These are phyloP conservation scores for Synanthedon tipuliformis DNA, from an alignment of 2,888 invertebrate species.

Conservation along the genomic window DNA sequence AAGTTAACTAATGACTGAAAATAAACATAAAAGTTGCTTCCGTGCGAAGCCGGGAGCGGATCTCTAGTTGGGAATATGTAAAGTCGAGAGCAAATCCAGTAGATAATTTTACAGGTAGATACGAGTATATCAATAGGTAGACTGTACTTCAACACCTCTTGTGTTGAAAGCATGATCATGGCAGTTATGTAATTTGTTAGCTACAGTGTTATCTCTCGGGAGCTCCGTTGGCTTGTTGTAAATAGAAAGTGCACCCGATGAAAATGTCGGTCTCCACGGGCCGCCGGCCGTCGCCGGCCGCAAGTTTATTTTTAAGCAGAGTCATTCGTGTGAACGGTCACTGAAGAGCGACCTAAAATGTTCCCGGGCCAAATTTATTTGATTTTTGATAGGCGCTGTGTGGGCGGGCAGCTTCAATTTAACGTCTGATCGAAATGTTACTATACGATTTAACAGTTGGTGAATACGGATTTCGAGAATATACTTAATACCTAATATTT, in stretches of 20 bases:
- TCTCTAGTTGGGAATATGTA: too few species aligned
- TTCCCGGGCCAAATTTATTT: slow-evolving; percentile 40
- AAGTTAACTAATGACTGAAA: too few species aligned
- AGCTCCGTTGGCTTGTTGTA: slow-evolving; percentile 32
- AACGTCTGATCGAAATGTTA: slow-evolving; percentile 17
- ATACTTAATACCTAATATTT: too few species aligned
- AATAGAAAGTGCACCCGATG: slow-evolving; percentile 58
- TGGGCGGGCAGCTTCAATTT: slow-evolving; percentile 21
- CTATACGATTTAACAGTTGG: slow-evolving; percentile 2
- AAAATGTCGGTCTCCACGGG: slow-evolving; percentile 38
- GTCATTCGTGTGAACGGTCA: slow-evolving; percentile 18
- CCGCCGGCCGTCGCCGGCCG: slow-evolving; percentile 7
- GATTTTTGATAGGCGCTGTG: slow-evolving; percentile 34
- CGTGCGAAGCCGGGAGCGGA: too few species aligned
- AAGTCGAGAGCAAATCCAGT: too few species aligned
- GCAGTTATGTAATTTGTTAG: slow-evolving; percentile 5
- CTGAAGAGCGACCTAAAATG: slow-evolving; percentile 35
- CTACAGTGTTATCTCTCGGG: slow-evolving; percentile 10
- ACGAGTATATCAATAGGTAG: background rate
- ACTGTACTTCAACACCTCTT: background rate
- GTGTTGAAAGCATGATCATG: background rate
- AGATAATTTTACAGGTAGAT: too few species aligned
- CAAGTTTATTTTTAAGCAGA: slow-evolving; percentile 12
- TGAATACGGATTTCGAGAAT: too few species aligned
- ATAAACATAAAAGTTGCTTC: too few species aligned